Conservation (phyloP, 2,113 vertebrate species). For the Rhinopomastus cyanomelas region DNA sequence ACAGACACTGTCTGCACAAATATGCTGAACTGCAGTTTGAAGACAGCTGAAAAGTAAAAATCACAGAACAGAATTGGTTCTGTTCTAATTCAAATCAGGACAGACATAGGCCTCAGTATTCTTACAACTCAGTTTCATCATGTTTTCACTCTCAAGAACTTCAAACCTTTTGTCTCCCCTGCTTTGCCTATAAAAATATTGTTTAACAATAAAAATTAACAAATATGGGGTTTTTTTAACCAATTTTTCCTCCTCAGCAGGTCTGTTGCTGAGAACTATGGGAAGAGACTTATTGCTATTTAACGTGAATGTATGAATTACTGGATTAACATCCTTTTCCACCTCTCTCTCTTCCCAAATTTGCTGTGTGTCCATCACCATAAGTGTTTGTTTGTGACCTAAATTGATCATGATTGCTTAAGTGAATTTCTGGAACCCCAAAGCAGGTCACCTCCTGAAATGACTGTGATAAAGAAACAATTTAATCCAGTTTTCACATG, state of each 20-base stretch:
- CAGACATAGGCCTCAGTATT: neutral
- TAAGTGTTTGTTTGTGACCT: neutral
- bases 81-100: too few species aligned
- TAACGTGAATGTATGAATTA: neutral
- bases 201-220: neutral
- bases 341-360: neutral
- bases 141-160: neutral
- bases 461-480: neutral
- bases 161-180: neutral
- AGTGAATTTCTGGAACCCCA: neutral
- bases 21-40: too few species aligned
- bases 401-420: neutral
- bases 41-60: too few species aligned
- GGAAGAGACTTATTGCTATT: neutral
- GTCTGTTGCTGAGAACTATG: neutral
- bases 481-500: neutral
- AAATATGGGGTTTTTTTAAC: fast-evolving
- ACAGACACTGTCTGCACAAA: too few species aligned
- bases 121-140: neutral
- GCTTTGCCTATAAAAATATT: neutral
- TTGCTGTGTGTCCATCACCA: neutral
- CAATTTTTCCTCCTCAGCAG: neutral
- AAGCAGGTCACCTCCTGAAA: neutral
- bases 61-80: too few species aligned
- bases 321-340: neutral